Percentiles rank a stretch among this genome's conserved stretches.
Conservation (phyloP, 2,888 invertebrate genomes). For the Emmelina monodactyla region DNA sequence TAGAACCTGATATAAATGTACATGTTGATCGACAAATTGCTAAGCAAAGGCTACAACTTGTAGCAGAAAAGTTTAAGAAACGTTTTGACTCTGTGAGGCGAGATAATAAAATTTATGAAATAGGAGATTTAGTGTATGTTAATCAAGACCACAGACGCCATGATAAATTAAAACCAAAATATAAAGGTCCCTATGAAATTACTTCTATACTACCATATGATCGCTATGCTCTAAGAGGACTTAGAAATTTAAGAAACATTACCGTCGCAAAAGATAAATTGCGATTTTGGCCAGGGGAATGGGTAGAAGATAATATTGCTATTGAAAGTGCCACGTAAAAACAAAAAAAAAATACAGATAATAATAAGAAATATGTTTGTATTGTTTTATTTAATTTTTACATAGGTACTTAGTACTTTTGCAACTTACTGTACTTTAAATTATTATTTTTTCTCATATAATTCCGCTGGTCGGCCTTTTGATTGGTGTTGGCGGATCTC, state of each 20-base stretch:
- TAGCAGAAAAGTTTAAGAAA: neutral
- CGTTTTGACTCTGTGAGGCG: constrained; percentile 1
- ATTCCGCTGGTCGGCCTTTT: too few species aligned
- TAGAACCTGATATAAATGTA: neutral
- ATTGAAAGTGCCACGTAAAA: too few species aligned
- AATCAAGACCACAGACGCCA: constrained; percentile 3
- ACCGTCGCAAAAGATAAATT: constrained; percentile 10
- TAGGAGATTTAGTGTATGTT: constrained; percentile 2
- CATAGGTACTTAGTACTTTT: too few species aligned
- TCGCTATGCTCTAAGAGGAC: constrained; percentile 7
- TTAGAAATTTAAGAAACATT: constrained; percentile 7
- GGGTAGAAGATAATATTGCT: too few species aligned
- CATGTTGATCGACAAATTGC: constrained; percentile 4
- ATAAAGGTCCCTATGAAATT: constrained; percentile 13
- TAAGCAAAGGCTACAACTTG: neutral
- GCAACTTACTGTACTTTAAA: too few species aligned
- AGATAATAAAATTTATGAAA: neutral
- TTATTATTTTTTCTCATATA: too few species aligned
- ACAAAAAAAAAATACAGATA: too few species aligned
- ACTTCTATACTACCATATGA: constrained; percentile 5
- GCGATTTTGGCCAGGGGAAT: constrained; percentile 10
- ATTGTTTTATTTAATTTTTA: too few species aligned
- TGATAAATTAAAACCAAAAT: constrained; percentile 9
- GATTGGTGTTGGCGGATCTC: too few species aligned
- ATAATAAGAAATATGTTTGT: too few species aligned